These are phyloP conservation scores for Cherax quadricarinatus DNA, from an alignment of 1,140 invertebrate species.

Conservation along the genomic window DNA sequence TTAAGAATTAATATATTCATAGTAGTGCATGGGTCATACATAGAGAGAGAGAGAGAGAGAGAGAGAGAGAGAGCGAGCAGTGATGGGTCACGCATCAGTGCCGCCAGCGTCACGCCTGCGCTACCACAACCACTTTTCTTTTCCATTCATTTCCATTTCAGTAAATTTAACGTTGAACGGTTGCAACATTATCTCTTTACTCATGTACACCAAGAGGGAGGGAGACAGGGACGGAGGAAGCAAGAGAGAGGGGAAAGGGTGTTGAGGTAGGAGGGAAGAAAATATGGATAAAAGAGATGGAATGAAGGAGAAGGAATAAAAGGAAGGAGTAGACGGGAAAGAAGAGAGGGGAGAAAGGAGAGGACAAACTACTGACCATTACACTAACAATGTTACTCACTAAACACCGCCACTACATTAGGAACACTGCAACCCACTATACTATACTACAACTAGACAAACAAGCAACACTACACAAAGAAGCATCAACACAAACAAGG, in stretches of 20 bases:
- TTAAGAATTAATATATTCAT: too few species aligned
- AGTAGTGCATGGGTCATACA: too few species aligned
- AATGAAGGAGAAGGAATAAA: too few species aligned
- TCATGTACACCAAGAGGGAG: not conserved
- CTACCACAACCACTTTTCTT: not conserved
- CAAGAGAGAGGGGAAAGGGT: not conserved
- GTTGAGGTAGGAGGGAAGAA: not conserved
- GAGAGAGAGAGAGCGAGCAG: constrained; percentile 21
- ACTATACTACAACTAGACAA: too few species aligned
- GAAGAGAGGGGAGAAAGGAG: too few species aligned
- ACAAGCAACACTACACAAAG: too few species aligned
- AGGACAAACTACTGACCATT: too few species aligned
- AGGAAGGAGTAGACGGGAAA: too few species aligned
- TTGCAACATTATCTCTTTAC: too few species aligned
- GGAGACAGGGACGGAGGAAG: not conserved
- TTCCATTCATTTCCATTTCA: constrained; percentile 4
- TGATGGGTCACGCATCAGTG: not conserved
- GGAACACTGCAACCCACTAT: too few species aligned
- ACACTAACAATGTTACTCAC: too few species aligned
- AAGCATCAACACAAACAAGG: not conserved
- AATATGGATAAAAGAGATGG: not conserved
- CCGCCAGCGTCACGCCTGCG: not conserved
- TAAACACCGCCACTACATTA: too few species aligned
- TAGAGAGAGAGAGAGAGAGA: not conserved
- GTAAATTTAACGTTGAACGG: not conserved